These are phyloP conservation scores for Protobothrops flavoviridis DNA, from an alignment of 2,113 vertebrate species.

Conservation along the genomic window DNA sequence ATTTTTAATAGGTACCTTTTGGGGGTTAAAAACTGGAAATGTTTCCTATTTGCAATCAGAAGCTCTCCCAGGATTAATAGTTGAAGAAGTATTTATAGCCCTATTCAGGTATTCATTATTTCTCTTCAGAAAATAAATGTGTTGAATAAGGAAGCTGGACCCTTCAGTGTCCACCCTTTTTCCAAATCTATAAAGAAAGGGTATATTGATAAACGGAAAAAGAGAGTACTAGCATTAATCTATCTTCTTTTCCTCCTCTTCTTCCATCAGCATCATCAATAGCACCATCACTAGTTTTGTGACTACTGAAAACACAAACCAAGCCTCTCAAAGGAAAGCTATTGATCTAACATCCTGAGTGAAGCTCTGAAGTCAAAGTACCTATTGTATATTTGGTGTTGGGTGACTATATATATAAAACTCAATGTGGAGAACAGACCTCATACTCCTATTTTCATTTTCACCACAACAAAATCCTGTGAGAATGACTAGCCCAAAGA, in stretches of 20 bases:
- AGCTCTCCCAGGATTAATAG: neutral
- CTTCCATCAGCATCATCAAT: neutral
- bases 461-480: neutral
- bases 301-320: neutral
- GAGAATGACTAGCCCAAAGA: neutral
- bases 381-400: neutral
- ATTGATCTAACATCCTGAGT: neutral
- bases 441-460: too few species aligned
- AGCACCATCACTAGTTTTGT: neutral
- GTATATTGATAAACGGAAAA: neutral
- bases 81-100: neutral
- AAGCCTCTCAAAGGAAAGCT: neutral
- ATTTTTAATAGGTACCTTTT: neutral
- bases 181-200: neutral
- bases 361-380: neutral
- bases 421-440: too few species aligned
- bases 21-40: constrained; percentile 4
- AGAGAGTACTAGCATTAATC: neutral
- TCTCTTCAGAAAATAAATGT: neutral
- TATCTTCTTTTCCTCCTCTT: neutral
- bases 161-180: neutral
- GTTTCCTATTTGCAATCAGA: neutral
- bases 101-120: neutral
- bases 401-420: neutral
- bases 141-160: neutral